Percentiles rank a stretch among this genome's conserved stretches.
Conservation (phyloP, 2,113 vertebrate species). For the Festucalex cinctus region DNA sequence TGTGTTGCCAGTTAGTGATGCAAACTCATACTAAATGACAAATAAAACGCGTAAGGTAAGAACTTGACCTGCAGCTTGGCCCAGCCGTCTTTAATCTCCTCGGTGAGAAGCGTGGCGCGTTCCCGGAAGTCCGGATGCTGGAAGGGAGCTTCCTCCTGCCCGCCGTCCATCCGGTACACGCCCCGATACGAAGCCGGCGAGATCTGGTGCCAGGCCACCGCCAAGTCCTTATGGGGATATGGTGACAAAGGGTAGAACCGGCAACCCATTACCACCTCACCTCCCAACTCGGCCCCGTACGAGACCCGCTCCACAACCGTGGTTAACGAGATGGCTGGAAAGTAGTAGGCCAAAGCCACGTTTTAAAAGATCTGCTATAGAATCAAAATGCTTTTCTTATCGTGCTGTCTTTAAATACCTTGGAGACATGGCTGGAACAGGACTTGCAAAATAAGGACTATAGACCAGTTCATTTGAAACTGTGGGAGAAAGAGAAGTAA, state of each 20-base stretch:
- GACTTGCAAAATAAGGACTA: conserved; percentile 43
- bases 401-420: conserved; percentile 32
- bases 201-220: conserved; percentile 74
- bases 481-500: conserved; percentile 22
- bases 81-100: conserved; percentile 71
- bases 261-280: conserved; percentile 80
- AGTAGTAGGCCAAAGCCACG: conserved; percentile 1
- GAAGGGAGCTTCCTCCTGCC: conserved; percentile 44
- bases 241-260: conserved; percentile 69
- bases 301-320: conserved; percentile 66
- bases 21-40: no score
- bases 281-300: conserved; percentile 69
- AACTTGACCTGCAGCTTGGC: conserved; percentile 70
- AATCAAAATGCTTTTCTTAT: not conserved
- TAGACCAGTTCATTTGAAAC: conserved; percentile 56
- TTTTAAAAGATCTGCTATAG: not conserved
- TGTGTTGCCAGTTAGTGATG: not conserved
- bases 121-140: conserved; percentile 64
- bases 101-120: conserved; percentile 69
- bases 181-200: rapidly evolving
- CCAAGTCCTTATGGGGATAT: conserved; percentile 45
- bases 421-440: conserved; percentile 41
- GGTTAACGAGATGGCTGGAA: conserved; percentile 77
- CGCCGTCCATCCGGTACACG: conserved; percentile 67
- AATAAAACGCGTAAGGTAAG: not conserved